Evolutionary conservation across 2,888 invertebrate species (phyloP), one percentile per base, ranked within the genome.

Genomic region (Plemyria rubiginata): DNA sequence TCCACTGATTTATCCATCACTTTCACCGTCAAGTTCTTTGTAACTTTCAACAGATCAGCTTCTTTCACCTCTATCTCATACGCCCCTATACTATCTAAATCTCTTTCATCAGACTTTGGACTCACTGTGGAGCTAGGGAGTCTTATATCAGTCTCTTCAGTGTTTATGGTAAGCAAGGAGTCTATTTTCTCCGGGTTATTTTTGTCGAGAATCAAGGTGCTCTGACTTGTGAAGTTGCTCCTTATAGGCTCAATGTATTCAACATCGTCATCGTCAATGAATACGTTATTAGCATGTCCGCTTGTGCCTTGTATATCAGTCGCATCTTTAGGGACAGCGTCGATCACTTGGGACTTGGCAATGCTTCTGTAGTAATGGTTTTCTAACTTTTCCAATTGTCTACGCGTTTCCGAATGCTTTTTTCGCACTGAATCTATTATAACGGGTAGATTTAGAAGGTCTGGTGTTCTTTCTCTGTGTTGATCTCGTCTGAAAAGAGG

Each of bases 1-100:
- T 97, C 97, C 88, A 96, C 94, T 29, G 96, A 96, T 74, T 95
- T 94, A 90, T 96, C 96, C 96, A 96, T 96, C 67, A 91, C 92
- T 87, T 94, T 93, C 7, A 93, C 93, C 4, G 89, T 88, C 51
- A 92, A 74, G 49, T 90, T 85, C 66, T 89, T 92, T 0, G 82
- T 76, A 43, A 80, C 81, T 66, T 87, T 89, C 43, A 87, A 77
- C 50, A 92, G 74, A 79, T 93, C 93, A 0, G 87, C 77, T 68
- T 92, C 91, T 59, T 88, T 92, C 0, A 93, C 89, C 72, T 92
- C 90, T 51, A 93, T 90, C 69, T 92, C 93, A 70, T 87, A 93
- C 2, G 88, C 82, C 7, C 90, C 91, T 74, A 92, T 89, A 54
- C 92, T 92, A 65, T 91, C 92, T 38, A 89, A 73, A 70, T 90